phyloP scores from a whole-genome alignment of 2,113 vertebrate genomes.

The Nyctereutes procyonoides region DNA sequence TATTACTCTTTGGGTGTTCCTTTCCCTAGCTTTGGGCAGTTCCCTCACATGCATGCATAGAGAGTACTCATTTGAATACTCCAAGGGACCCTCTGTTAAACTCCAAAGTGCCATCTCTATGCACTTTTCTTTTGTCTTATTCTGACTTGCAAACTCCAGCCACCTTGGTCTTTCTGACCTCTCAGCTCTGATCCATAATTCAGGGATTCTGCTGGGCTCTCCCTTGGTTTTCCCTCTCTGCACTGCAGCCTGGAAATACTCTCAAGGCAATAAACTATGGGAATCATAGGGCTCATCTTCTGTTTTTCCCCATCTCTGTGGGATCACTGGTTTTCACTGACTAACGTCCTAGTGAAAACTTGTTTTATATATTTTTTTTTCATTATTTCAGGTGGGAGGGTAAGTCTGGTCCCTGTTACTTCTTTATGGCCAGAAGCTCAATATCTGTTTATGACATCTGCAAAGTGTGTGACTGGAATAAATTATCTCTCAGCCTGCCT shows the following conservation, averaged over 20 bases:
- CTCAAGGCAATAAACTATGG: not conserved
- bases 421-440: not conserved
- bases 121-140: not conserved
- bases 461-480: slow-evolving; percentile 23
- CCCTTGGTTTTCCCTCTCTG: not conserved
- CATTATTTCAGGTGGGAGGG: not conserved
- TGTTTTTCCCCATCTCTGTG: not conserved
- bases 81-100: not conserved
- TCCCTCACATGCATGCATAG: not conserved
- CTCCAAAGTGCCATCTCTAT: not conserved
- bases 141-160: not conserved
- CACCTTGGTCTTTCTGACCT: not conserved
- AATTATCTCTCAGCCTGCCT: not conserved
- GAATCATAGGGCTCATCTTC: not conserved
- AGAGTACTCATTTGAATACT: not conserved
- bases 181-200: not conserved
- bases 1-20: not conserved
- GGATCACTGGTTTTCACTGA: not conserved
- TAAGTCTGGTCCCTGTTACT: not conserved
- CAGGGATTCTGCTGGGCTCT: not conserved
- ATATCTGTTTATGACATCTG: slow-evolving; percentile 4
- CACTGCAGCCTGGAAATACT: not conserved
- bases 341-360: not conserved
- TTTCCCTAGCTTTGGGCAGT: not conserved
- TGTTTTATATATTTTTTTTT: not conserved